These are phyloP conservation scores for Pseudomyrmex dendroicus DNA, from an alignment of 1,140 invertebrate genomes.

Conservation along the genomic window DNA sequence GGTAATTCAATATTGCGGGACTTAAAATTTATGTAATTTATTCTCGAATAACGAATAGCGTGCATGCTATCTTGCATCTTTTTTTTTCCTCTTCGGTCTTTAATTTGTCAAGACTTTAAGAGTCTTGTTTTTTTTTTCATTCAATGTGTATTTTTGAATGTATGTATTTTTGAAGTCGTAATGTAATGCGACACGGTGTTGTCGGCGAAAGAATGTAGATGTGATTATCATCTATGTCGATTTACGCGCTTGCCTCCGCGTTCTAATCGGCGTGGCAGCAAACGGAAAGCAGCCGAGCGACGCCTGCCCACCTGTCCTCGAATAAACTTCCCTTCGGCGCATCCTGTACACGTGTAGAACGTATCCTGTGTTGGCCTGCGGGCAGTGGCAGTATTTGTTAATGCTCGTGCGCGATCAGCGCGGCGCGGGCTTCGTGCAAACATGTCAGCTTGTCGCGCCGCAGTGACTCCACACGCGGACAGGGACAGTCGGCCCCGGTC, in stretches of 20 bases:
- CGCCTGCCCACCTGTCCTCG: conserved; percentile 69
- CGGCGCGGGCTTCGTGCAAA: conserved; percentile 80
- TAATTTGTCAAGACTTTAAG: too few species aligned
- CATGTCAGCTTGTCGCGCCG: conserved; percentile 81
- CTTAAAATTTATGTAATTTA: too few species aligned
- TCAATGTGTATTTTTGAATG: too few species aligned
- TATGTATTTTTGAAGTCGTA: too few species aligned
- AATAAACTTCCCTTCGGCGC: conserved; percentile 69
- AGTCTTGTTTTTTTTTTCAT: too few species aligned
- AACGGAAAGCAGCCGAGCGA: conserved; percentile 5
- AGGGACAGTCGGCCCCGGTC: conserved; percentile 70
- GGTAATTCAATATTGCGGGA: too few species aligned
- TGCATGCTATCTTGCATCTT: too few species aligned
- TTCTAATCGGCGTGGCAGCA: conserved; percentile 29
- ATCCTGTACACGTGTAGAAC: conserved; percentile 55
- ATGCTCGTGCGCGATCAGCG: conserved; percentile 74
- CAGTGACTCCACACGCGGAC: conserved; percentile 76
- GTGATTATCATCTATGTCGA: neutral
- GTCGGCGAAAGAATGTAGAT: too few species aligned
- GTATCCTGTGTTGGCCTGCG: conserved; percentile 61
- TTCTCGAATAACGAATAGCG: too few species aligned
- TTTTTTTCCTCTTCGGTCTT: too few species aligned
- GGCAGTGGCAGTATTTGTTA: conserved; percentile 71
- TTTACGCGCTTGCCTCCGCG: neutral
- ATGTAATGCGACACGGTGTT: too few species aligned